Evolutionary conservation across 2,888 invertebrate species (phyloP).

Genomic region (Amphipyra tragopoginis): DNA sequence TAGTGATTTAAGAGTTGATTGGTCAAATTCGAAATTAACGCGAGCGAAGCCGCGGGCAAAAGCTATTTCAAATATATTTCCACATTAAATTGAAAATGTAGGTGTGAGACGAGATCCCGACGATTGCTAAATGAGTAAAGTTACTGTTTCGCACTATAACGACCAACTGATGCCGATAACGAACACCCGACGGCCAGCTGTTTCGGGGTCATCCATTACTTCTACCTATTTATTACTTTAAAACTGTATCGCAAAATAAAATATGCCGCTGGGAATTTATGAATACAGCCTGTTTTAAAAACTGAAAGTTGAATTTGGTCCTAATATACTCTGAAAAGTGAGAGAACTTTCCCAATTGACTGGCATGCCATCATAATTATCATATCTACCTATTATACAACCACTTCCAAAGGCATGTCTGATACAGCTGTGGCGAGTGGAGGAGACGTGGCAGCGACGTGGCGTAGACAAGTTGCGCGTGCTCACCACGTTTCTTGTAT

Average conservation of each 20-base stretch:
- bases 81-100: slow-evolving; percentile 31
- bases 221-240: slow-evolving; percentile 50
- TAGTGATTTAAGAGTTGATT: too few relatives aligned
- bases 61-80: too few relatives aligned
- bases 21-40: too few relatives aligned
- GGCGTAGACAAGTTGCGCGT: too few relatives aligned
- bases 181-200: slow-evolving; percentile 45
- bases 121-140: slow-evolving; percentile 49
- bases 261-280: slow-evolving; percentile 38
- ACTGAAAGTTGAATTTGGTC: slow-evolving; percentile 6
- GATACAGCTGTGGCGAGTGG: too few relatives aligned
- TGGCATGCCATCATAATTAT: too few relatives aligned
- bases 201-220: slow-evolving; percentile 42
- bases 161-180: slow-evolving; percentile 49
- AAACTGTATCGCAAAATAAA: slow-evolving; percentile 39
- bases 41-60: too few relatives aligned
- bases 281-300: slow-evolving; percentile 21
- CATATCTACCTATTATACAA: too few relatives aligned
- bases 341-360: too few relatives aligned
- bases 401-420: too few relatives aligned
- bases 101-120: slow-evolving; percentile 38
- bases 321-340: neutral
- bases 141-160: slow-evolving; percentile 46
- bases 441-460: too few relatives aligned
- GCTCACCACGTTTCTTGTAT: too few relatives aligned